phyloP scores from a whole-genome alignment of 2,888 invertebrate genomes.

The Dolichopus griseipennis region DNA sequence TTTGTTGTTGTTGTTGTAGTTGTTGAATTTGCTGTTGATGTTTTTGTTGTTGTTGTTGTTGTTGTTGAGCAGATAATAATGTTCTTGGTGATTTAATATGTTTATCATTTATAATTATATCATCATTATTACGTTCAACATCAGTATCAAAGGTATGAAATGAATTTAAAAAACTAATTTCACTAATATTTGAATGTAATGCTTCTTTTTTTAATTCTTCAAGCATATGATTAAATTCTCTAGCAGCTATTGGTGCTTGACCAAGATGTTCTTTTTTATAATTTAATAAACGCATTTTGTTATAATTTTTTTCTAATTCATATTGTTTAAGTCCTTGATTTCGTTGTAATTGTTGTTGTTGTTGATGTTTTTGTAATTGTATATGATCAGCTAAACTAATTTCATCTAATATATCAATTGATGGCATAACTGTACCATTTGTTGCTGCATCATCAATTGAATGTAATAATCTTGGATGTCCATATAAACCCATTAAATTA shows the following conservation, averaged over 20 bases:
- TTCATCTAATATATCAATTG: neutral
- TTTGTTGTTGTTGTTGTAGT: slow-evolving; percentile 7
- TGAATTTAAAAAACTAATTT: neutral
- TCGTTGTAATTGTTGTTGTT: slow-evolving; percentile 5
- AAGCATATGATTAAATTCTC: slow-evolving; percentile 29
- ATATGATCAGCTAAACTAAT: neutral
- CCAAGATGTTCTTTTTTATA: slow-evolving; percentile 12
- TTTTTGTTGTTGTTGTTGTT: neutral
- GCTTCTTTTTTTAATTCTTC: slow-evolving; percentile 31
- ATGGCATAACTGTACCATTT: slow-evolving; percentile 7
- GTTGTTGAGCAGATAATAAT: neutral
- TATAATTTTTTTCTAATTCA: slow-evolving; percentile 9
- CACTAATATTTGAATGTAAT: slow-evolving; percentile 18
- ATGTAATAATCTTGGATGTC: slow-evolving; percentile 25
- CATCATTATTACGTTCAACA: neutral
- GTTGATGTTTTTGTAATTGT: neutral
- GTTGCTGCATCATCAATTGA: slow-evolving; percentile 32
- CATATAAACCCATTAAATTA: slow-evolving; percentile 55
- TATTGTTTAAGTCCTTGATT: slow-evolving; percentile 7
- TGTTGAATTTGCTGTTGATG: slow-evolving; percentile 7
- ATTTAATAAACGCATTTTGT: slow-evolving; percentile 15
- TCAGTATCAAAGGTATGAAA: neutral
- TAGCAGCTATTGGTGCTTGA: slow-evolving; percentile 20
- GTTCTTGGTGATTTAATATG: neutral
- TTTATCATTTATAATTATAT: neutral